These are phyloP conservation scores for Philonicus albiceps DNA, from an alignment of 2,888 invertebrate species.

Conservation along the genomic window DNA sequence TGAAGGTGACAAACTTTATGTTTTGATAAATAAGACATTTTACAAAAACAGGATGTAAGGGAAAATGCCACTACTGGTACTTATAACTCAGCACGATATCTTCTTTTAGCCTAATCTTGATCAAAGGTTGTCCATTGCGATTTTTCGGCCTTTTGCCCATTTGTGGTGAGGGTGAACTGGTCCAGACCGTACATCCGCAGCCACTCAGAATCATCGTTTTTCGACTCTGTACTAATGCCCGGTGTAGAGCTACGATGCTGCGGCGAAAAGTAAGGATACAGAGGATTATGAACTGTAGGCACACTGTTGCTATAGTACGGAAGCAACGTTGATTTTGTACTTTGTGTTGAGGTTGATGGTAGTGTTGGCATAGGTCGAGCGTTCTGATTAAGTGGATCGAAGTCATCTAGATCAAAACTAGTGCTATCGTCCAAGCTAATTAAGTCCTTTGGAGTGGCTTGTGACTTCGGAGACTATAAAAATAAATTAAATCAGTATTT, in stretches of 20 bases:
- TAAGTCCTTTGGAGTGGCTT: slow-evolving; percentile 68
- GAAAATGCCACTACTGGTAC: background rate
- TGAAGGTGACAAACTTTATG: background rate
- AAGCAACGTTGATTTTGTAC: slow-evolving; percentile 26
- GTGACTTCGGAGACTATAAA: slow-evolving; percentile 52
- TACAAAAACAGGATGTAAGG: background rate
- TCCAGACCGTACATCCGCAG: slow-evolving; percentile 62
- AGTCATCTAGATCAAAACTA: slow-evolving; percentile 71
- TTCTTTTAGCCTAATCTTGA: slow-evolving; percentile 48
- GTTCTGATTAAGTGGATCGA: slow-evolving; percentile 69
- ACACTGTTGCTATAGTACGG: slow-evolving; percentile 33
- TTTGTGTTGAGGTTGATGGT: slow-evolving; percentile 42
- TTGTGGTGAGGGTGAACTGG: slow-evolving; percentile 58
- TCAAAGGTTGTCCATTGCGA: slow-evolving; percentile 61
- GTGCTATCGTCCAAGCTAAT: slow-evolving; percentile 73
- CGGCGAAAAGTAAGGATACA: slow-evolving; percentile 66
- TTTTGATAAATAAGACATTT: background rate
- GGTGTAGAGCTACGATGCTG: slow-evolving; percentile 54
- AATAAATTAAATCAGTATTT: background rate
- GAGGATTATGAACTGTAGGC: slow-evolving; percentile 60
- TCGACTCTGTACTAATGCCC: slow-evolving; percentile 49
- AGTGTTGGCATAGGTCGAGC: slow-evolving; percentile 61
- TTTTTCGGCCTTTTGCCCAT: background rate
- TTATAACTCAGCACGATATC: background rate
- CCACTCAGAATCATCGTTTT: slow-evolving; percentile 62